A percentile compares a stretch with the other conserved stretches of the same genome.
Conservation (phyloP, 2,888 invertebrate genomes). For the Amphipoea oculea region DNA sequence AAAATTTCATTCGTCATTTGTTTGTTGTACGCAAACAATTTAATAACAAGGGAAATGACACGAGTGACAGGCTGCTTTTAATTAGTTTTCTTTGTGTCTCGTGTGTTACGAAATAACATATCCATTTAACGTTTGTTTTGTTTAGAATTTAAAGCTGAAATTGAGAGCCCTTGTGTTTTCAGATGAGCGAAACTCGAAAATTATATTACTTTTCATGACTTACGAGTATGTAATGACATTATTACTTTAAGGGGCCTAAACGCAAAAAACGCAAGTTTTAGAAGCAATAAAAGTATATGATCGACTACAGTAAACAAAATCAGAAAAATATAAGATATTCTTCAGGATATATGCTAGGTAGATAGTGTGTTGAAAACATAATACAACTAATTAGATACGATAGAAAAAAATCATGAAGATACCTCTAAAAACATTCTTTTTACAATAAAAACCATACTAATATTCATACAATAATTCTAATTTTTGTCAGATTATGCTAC, state of each 20-base stretch:
- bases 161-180: conserved; percentile 20
- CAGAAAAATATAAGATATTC: too few relatives aligned
- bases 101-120: background rate
- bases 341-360: too few relatives aligned
- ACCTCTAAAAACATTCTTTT: too few relatives aligned
- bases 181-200: background rate
- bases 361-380: too few relatives aligned
- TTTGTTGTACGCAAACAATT: conserved; percentile 55
- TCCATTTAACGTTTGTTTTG: conserved; percentile 24
- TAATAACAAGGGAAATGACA: conserved; percentile 43
- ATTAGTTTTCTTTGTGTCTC: conserved; percentile 50
- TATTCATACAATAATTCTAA: too few relatives aligned
- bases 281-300: too few relatives aligned
- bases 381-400: too few relatives aligned
- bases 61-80: conserved; percentile 30
- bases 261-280: too few relatives aligned
- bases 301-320: too few relatives aligned
- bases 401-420: too few relatives aligned
- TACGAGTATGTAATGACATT: background rate
- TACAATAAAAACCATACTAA: too few relatives aligned
- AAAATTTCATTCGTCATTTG: conserved; percentile 50
- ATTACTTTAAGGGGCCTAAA: background rate
- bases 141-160: conserved; percentile 10
- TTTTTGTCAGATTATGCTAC: too few relatives aligned
- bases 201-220: background rate